Evolutionary conservation across 2,797 vertebrate genomes (phyloP), one percentile per base, ranked within the genome.

Genomic region (Podargus strigoides): DNA sequence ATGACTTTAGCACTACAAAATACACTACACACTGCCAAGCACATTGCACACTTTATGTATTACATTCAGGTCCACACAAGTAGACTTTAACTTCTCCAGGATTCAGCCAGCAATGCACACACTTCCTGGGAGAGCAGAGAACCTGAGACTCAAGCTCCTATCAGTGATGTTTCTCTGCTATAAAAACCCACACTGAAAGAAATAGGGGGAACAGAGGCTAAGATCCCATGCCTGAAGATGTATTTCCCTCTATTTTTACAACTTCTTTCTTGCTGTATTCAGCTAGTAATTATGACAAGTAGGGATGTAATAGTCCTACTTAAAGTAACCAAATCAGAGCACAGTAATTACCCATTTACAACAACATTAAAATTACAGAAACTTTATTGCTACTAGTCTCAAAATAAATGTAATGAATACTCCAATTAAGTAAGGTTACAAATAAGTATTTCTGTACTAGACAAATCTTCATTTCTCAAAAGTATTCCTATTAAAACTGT

Each of bases 311-410:
- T 76, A 88, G 84, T 90, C 52, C 82, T 84, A 68, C 82, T 83
- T 84, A 59, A 53, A 90, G 82, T 84, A 74, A 87, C 41, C 60
- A 58, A 91, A 94, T 76, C 87, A 94, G 86, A 94, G 77, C 60
- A 41, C 49, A 76, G 46, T 68, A 79, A 96, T 93, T 91, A 95
- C 36, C 50, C 78, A 50, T 91, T 94, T 94, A 93, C 41, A 64
- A 70, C 77, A 59, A 30, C 76, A 77, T 83, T 68, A 60, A 73
- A 91, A 79, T 64, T 69, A 46, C 70, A 67, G 44, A 76, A 85
- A 87, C 37, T 83, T 85, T 55, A 93, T 37, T 90, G 56, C 87
- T 47, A 73, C 75, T 63, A 63, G 67, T 69, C 74, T 87, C 74
- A 52, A 55, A 87, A 59, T 44, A 89, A 93, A 46, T 27, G 28